These are phyloP conservation scores for Tridacna crocea DNA, from an alignment of 2,888 invertebrate species.

Conservation along the genomic window DNA sequence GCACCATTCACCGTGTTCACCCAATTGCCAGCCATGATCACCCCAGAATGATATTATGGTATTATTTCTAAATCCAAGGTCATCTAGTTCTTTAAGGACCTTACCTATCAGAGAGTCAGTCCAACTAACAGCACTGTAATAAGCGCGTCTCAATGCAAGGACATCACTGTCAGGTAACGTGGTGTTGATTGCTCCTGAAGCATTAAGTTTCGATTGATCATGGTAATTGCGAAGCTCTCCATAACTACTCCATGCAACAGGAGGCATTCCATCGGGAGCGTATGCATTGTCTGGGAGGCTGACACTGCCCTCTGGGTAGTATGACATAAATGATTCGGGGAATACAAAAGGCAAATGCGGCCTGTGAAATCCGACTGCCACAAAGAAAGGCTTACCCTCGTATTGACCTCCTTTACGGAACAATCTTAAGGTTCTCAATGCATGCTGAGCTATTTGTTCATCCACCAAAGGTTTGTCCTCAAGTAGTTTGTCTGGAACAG, in stretches of 20 bases:
- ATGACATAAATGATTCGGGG: slow-evolving; percentile 90
- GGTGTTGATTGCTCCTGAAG: slow-evolving; percentile 65
- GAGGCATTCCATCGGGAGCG: slow-evolving; percentile 68
- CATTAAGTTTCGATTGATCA: slow-evolving; percentile 62
- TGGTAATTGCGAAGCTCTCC: slow-evolving; percentile 63
- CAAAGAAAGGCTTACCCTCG: slow-evolving; percentile 88
- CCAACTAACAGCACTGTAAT: slow-evolving; percentile 66
- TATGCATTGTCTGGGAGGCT: slow-evolving; percentile 66
- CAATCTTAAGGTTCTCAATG: slow-evolving; percentile 87
- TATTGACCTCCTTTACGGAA: slow-evolving; percentile 46
- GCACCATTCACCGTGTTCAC: slow-evolving; percentile 73
- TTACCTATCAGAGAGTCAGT: slow-evolving; percentile 63
- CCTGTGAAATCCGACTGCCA: slow-evolving; percentile 94
- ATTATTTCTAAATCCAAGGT: slow-evolving; percentile 57
- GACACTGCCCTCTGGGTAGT: slow-evolving; percentile 72
- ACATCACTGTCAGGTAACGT: slow-evolving; percentile 67
- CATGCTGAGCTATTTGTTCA: slow-evolving; percentile 89
- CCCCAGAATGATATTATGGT: slow-evolving; percentile 70
- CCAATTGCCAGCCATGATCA: slow-evolving; percentile 75
- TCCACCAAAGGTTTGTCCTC: slow-evolving; percentile 90
- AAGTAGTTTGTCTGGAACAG: slow-evolving; percentile 54
- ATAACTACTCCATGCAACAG: slow-evolving; percentile 68
- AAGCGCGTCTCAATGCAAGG: slow-evolving; percentile 60
- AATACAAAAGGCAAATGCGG: slow-evolving; percentile 95
- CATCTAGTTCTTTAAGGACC: slow-evolving; percentile 54